Evolutionary conservation across 2,797 vertebrate genomes (phyloP), one percentile per base, ranked within the genome.

Genomic region (Trachops cirrhosus): DNA sequence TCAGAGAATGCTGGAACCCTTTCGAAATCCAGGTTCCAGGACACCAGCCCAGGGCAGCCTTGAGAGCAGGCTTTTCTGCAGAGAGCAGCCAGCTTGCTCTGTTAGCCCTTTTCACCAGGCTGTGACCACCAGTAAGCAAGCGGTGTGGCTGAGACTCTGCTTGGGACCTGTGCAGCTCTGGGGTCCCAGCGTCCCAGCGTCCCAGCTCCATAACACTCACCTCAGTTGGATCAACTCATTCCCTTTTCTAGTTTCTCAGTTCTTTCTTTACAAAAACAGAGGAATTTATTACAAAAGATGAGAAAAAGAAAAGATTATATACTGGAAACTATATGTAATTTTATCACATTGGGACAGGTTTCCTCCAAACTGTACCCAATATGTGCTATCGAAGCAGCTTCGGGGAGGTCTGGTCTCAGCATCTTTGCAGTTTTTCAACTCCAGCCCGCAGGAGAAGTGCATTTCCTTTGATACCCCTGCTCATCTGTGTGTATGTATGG

Each of bases 241-340:
- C 18, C 21, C 19, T 32, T 78, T 32, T 87, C 48, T 54, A 37
- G 32, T 46, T 54, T 57, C 41, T 77, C 10, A 26, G 3, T 41
- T 86, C 5, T 79, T 89, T 75, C 12, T 59, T 59, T n/a, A 70
- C 26, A 34, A 93, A 74, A 79, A 39, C 18, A 77, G 75, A 83
- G 68, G 7, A 15, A 48, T 62, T 73, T 52, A 71, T 82, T 67
- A 22, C 39, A 34, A 88, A 59, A 80, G 46, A 41, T 37, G 15
- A n/a, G 19, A 32, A 74, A 19, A 48, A 22, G 37, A 32, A 41
- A 68, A 73, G 18, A 39, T 2, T 39, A 6, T 22, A 32, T 44
- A 37, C 48, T 37, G 26, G 67, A 46, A 83, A 39, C 11, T 48
- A 6, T n/a, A 19, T 80, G 18, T 29, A 41, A 12, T 80, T 74